Evolutionary conservation across 2,113 vertebrate genomes (phyloP), one percentile per base, ranked within the genome.

Genomic region (Sakesphorus luctuosus): DNA sequence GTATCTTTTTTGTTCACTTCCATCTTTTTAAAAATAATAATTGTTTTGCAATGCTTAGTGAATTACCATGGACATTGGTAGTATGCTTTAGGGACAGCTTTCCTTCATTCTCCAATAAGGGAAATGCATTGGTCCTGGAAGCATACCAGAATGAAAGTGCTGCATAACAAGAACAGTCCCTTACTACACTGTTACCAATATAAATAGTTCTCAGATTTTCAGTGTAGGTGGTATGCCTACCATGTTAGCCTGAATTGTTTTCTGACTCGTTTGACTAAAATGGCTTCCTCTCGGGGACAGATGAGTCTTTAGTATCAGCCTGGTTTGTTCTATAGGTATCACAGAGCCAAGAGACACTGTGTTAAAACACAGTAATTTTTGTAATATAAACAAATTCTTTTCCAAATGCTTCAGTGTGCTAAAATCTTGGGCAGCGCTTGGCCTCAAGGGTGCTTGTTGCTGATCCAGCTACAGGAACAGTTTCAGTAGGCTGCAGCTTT

Each of bases 201-300:
- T 74, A 90, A 95, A 91, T 80, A 93, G 79, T 93, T 91, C 72
- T 96, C 68, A 78, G 18, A 74, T 92, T 96, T 92, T 87, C 87
- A 62, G 84, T 89, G 94, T 87, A 92, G 90, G 90, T 93, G 86
- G 52, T 90, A 44, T 90, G 81, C 78, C 90, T 96, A 61, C 76
- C 91, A 93, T 89, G 87, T 93, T 75, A 95, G 80, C 56, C 56
- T 59, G 72, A 77, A 52, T 90, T 94, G 68, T 90, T 94, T 96
- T 78, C 59, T 83, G 61, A 67, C 68, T 74, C 50, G 35, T 89
- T 83, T 59, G 50, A 52, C 72, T 88, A 67, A 95, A 96, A 96
- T 96, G 90, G 87, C 83, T 92, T 95, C 82, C 31, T 72, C 36
- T 82, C 44, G 31, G 56, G 59, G 83, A 53, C 84, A 83, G 56